Percentiles rank a stretch among this genome's conserved stretches.
These are phyloP conservation scores for Brachionus plicatilis DNA, from an alignment of 1,140 invertebrate genomes.

Conservation along the genomic window DNA sequence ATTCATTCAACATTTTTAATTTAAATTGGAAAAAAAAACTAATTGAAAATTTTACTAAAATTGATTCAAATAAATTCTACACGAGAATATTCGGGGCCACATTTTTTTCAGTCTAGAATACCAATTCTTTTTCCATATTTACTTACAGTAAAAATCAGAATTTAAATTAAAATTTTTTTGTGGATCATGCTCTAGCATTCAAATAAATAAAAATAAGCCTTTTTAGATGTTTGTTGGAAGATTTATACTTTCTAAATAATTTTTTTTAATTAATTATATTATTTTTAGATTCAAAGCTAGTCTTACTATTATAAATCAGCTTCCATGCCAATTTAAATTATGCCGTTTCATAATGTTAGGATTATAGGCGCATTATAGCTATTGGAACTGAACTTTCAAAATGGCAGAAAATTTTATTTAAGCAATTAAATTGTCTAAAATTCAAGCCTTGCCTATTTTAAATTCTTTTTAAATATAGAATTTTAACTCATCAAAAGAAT, in stretches of 20 bases:
- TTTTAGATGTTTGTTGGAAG: not conserved
- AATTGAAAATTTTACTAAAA: too few relatives aligned
- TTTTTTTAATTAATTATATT: not conserved
- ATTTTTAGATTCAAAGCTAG: not conserved
- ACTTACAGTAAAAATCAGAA: too few relatives aligned
- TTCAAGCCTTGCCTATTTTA: not conserved
- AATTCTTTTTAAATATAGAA: not conserved
- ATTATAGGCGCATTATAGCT: not conserved
- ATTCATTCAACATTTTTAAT: too few relatives aligned
- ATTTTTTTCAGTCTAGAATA: too few relatives aligned
- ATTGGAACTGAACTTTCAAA: not conserved
- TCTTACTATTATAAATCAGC: not conserved
- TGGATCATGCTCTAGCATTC: too few relatives aligned
- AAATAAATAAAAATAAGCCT: not conserved
- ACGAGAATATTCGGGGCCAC: too few relatives aligned
- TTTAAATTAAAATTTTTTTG: too few relatives aligned
- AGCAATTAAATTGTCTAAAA: not conserved
- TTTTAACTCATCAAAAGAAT: not conserved
- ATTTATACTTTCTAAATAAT: not conserved
- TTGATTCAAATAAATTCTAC: too few relatives aligned
- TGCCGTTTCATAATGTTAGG: not conserved
- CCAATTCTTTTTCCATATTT: too few relatives aligned
- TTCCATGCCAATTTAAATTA: not conserved
- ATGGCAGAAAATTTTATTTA: not conserved
- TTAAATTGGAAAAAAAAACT: too few relatives aligned